Conservation (phyloP, 2,888 invertebrate genomes). For the Dryobotodes eremita region DNA sequence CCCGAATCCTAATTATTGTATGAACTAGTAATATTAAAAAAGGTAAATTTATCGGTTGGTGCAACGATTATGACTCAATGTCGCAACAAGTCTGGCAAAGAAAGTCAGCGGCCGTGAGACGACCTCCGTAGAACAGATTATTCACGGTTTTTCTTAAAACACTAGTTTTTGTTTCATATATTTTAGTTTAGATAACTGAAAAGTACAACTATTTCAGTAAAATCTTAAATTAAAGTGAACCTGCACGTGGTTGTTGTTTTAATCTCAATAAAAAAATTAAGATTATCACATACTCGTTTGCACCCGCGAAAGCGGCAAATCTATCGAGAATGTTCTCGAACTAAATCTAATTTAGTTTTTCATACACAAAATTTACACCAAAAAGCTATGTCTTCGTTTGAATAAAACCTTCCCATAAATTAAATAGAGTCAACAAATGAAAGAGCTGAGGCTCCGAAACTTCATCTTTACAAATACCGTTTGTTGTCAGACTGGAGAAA, state of each 20-base stretch:
- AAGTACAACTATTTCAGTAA: not conserved
- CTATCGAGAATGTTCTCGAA: not conserved
- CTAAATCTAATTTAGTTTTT: not conserved
- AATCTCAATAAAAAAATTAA: not conserved
- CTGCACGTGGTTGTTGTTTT: not conserved
- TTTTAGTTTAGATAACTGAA: constrained; percentile 16
- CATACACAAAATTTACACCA: not conserved
- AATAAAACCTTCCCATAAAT: not conserved
- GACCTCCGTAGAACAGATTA: constrained; percentile 67
- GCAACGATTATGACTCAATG: constrained; percentile 61
- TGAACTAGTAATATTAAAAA: constrained; percentile 43
- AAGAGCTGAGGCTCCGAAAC: not conserved
- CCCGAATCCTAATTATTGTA: constrained; percentile 43
- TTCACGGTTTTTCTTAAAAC: constrained; percentile 64
- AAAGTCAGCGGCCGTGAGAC: constrained; percentile 64
- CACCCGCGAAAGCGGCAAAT: too few species aligned
- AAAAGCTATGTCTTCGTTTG: not conserved
- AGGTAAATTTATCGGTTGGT: constrained; percentile 40
- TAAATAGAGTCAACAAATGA: not conserved
- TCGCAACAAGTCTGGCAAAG: constrained; percentile 64
- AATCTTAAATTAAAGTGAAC: not conserved
- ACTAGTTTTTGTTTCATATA: constrained; percentile 40
- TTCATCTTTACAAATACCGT: not conserved
- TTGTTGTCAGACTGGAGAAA: not conserved
- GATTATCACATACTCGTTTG: not conserved